Evolutionary conservation across 2,888 invertebrate species (phyloP).

Genomic region (Tenthredo mesomela): DNA sequence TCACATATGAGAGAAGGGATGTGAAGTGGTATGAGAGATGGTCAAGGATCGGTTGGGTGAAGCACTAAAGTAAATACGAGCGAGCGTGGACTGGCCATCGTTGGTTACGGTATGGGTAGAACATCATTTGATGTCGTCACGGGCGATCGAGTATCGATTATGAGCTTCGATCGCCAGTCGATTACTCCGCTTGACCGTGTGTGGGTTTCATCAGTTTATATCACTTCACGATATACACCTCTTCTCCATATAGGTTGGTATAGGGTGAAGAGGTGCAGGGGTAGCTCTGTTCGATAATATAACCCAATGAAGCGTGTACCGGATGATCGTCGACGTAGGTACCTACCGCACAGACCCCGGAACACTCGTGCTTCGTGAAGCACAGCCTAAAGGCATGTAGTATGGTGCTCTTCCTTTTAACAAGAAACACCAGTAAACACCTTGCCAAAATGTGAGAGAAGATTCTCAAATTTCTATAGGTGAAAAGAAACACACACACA

Average conservation of each 20-base stretch:
- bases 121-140: constrained; percentile 45
- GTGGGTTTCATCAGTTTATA: constrained; percentile 8
- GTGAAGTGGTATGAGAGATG: background rate
- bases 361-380: constrained; percentile 38
- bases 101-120: background rate
- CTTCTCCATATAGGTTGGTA: background rate
- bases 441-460: background rate
- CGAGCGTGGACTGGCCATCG: constrained; percentile 32
- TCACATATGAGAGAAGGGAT: background rate
- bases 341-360: constrained; percentile 25
- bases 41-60: constrained; percentile 29
- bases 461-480: background rate
- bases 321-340: constrained; percentile 8
- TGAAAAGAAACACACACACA: background rate
- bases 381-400: constrained; percentile 16
- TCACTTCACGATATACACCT: constrained; percentile 1
- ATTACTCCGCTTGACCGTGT: background rate
- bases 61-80: constrained; percentile 35
- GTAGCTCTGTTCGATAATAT: background rate
- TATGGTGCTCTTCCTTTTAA: background rate
- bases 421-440: background rate
- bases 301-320: constrained; percentile 17
- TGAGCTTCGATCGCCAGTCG: background rate
- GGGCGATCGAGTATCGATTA: constrained; percentile 39
- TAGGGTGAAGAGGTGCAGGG: background rate